Evolutionary conservation across 2,797 vertebrate species (phyloP).

Genomic region (Babyrousa celebensis): DNA sequence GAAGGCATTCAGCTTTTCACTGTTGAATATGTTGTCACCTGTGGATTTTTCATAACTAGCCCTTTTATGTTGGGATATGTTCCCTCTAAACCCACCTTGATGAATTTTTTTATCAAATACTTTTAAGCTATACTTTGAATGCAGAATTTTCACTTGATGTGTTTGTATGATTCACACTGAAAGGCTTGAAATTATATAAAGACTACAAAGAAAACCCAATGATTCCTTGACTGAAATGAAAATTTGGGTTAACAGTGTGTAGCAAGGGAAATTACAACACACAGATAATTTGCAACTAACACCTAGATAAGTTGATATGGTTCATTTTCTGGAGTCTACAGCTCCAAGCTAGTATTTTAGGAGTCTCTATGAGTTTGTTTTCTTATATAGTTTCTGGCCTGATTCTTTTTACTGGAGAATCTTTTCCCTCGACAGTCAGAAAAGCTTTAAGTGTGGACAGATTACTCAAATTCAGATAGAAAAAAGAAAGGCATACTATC

Average conservation of each 20-base stretch:
- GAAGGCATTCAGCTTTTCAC: background rate
- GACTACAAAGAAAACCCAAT: background rate
- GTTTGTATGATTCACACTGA: constrained; percentile 11
- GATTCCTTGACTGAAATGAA: background rate
- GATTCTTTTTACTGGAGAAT: background rate
- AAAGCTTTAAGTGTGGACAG: background rate
- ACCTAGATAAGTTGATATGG: background rate
- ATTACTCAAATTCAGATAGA: background rate
- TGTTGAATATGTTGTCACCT: background rate
- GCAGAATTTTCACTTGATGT: background rate
- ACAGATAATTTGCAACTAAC: background rate
- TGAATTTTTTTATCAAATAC: background rate
- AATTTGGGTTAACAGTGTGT: background rate
- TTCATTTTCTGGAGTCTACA: background rate
- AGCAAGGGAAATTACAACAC: background rate
- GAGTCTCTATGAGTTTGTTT: background rate
- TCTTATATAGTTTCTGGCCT: background rate
- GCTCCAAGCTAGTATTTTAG: background rate
- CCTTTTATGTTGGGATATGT: background rate
- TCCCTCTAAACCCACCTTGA: background rate
- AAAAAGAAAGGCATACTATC: background rate
- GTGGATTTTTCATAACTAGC: background rate
- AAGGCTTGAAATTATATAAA: constrained; percentile 14
- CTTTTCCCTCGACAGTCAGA: background rate
- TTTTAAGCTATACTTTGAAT: background rate